Evolutionary conservation across 2,888 invertebrate species (phyloP), one percentile per base, ranked within the genome.

Genomic region (Junonia oenone): DNA sequence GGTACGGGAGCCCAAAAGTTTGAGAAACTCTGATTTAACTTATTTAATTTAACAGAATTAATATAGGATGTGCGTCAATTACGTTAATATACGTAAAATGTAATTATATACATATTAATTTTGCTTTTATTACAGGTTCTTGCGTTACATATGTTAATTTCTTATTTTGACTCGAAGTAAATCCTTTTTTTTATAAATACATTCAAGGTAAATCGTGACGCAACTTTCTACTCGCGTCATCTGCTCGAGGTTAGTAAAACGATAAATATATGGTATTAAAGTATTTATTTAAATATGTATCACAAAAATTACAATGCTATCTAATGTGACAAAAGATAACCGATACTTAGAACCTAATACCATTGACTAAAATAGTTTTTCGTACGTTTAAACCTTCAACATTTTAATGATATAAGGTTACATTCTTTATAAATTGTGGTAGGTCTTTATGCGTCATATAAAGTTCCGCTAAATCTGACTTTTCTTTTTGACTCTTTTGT

Each of bases 241-340:
- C 15, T 52, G 14, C 45, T 27, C 51, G 51, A 58, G 58, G 58
- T 26, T 45, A 58, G 55, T 55, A 37, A 55, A 55, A 55, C 55
- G 26, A 55, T 47, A 52, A 55, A 60, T 46, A 33, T n/a, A 52
- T 33, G 14, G 52, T 55, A 49, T 50, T 51, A 29, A 35, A 51
- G 63, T 68, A 3, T 69, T 73, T 73, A 73, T 73, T 74, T 68
- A 65, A 63, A 63, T 72, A 73, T 65, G 66, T 79, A 76, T 79
- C 78, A 77, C 77, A 76, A 74, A 68, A 50, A 55, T 63, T 69
- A 57, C 51, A 48, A 55, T 59, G 35, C 51, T 43, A 47, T 58
- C 51, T 13, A 52, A 58, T 43, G 65, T 11, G 6, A 26, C 64
- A 63, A 22, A 37, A 50, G 27, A 27, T 46, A 56, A 49, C 35